Percentiles rank a stretch among this genome's conserved stretches.
Evolutionary conservation across 2,888 invertebrate genomes (phyloP).

Genomic region (Agonum fuliginosum): DNA sequence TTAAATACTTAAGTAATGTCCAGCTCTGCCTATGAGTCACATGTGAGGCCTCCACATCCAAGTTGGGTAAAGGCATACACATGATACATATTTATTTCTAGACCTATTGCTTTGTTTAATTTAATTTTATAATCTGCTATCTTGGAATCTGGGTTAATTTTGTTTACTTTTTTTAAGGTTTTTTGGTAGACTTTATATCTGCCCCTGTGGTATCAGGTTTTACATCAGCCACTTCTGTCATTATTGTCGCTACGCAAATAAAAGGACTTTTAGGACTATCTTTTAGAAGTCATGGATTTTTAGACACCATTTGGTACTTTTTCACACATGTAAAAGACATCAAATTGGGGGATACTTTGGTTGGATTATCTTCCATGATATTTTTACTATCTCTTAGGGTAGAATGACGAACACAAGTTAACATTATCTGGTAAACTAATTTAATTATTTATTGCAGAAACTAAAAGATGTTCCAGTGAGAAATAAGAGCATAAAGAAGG

Average conservation of each 20-base stretch:
- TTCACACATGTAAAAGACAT: slow-evolving; percentile 74
- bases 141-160: background rate
- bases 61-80: too few relatives aligned
- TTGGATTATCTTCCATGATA: slow-evolving; percentile 80
- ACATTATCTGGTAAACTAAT: too few relatives aligned
- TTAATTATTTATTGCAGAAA: slow-evolving; percentile 73
- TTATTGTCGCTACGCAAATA: slow-evolving; percentile 84
- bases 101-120: too few relatives aligned
- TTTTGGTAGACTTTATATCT: slow-evolving; percentile 89
- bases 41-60: too few relatives aligned
- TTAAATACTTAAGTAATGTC: too few relatives aligned
- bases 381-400: slow-evolving; percentile 82
- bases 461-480: slow-evolving; percentile 76
- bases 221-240: slow-evolving; percentile 88
- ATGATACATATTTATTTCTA: too few relatives aligned
- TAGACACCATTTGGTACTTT: slow-evolving; percentile 77
- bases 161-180: slow-evolving; percentile 76
- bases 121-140: too few relatives aligned
- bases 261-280: slow-evolving; percentile 84
- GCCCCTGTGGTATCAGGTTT: slow-evolving; percentile 89
- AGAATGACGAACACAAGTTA: slow-evolving; percentile 61
- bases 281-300: slow-evolving; percentile 80
- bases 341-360: slow-evolving; percentile 77
- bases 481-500: slow-evolving; percentile 73
- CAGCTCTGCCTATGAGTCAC: too few relatives aligned